Base-by-base conservation (phyloP, 2,888 invertebrate genomes). In the Drosophila heteroneura region DNA sequence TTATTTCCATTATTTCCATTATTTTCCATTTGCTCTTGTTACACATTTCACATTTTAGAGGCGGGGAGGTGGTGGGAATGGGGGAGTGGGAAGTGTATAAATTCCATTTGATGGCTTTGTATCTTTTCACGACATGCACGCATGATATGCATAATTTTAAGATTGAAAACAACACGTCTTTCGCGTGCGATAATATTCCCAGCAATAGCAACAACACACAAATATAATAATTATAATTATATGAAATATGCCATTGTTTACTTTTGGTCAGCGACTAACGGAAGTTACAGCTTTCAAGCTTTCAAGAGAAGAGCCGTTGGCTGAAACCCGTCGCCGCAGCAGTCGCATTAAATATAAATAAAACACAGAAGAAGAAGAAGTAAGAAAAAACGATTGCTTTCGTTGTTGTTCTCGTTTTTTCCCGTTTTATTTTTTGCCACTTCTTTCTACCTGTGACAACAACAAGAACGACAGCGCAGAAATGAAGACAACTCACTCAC, bases 251-350 rank as follows among this genome's bases (percentile, higher is more conserved):
- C 41, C 81, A 81, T 77, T 79, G 81, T 81, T 79, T 80, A 73
- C 76, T 56, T 73, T 65, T 54, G 53, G 44, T 33, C 58, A 37
- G 19, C 69, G 60, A 76, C 76, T 85, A 85, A 89, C 85, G 85
- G 85, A 89, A 89, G 81, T 89, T 74, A 70, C 69, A 80, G 71
- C 62, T 69, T 70, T 70, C 51, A n/a, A 41, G 57, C 60, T 69
- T 74, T 66, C 51, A 14, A 41, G 39, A 28, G 63, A 71, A 56
- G 60, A 68, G 57, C 71, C 70, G 63, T 62, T 62, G 56, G 32
- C 37, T 39, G 28, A 37, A 56, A 60, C 51, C 22, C 47, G 47
- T 37, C 49, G 54, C 30, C 51, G 60, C 58, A 32, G 49, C 59
- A 47, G 57, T 70, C 75, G 53, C 66, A 82, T 64, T 68, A 59